Conservation (phyloP, 2,113 vertebrate genomes). For the Apodemus speciosus region DNA sequence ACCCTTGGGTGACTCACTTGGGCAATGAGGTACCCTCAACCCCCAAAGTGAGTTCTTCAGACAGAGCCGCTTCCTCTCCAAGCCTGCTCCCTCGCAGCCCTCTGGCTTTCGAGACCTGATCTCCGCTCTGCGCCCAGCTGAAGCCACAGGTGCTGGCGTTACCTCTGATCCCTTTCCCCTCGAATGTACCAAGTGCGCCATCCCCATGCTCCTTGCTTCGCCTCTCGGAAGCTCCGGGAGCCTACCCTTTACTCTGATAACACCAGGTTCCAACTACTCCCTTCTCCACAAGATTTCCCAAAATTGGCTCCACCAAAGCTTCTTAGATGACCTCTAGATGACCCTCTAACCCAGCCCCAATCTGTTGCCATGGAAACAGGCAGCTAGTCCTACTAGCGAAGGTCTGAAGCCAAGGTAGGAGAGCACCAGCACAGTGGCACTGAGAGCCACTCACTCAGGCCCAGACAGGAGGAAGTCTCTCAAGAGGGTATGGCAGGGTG, state of each 20-base stretch:
- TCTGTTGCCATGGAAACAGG: background rate
- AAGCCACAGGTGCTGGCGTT: no score
- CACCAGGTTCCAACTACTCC: background rate
- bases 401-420: background rate
- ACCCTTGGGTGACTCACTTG: background rate
- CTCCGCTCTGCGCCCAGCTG: background rate
- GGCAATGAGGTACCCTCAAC: background rate
- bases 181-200: no score
- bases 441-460: background rate
- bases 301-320: no score
- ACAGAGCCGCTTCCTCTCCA: background rate
- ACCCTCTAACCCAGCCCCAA: background rate
- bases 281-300: background rate
- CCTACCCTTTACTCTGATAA: background rate
- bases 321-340: no score
- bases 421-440: no score
- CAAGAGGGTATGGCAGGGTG: background rate
- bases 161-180: background rate
- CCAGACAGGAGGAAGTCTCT: background rate
- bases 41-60: no score
- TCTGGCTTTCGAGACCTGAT: background rate
- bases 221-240: background rate
- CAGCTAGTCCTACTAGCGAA: background rate
- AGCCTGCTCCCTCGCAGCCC: fast-evolving
- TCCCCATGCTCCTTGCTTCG: background rate